Evolutionary conservation across 2,888 invertebrate species (phyloP).

Genomic region (Agrochola macilenta): DNA sequence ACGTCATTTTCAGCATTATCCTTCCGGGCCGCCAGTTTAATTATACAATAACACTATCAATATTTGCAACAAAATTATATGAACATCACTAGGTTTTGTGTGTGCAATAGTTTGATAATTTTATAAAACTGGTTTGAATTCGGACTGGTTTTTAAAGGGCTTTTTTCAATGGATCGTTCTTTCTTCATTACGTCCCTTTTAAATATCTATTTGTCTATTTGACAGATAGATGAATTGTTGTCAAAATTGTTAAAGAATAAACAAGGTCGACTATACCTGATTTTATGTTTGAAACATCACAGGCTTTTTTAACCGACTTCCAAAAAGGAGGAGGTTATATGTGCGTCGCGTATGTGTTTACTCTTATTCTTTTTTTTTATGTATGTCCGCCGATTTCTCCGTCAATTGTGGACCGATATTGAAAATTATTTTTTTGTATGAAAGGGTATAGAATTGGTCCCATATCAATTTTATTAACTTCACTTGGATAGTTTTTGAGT

Average conservation of each 20-base stretch:
- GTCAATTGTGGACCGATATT: no score
- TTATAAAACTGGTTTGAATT: background rate
- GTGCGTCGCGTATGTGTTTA: no score
- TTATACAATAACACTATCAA: constrained; percentile 46
- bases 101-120: constrained; percentile 23
- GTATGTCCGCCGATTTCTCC: no score
- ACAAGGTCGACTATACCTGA: no score
- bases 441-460: no score
- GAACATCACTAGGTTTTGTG: constrained; percentile 24
- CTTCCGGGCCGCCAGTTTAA: constrained; percentile 34
- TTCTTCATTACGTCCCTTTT: background rate
- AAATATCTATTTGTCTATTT: background rate
- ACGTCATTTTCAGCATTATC: constrained; percentile 31
- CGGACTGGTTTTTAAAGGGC: background rate
- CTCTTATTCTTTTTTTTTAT: no score
- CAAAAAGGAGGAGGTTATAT: no score
- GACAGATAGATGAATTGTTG: background rate
- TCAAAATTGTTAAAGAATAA: background rate
- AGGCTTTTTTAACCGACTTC: no score
- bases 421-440: no score
- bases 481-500: no score
- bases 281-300: no score
- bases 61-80: constrained; percentile 41
- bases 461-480: no score
- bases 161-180: background rate